Evolutionary conservation across 2,888 invertebrate species (phyloP), one percentile per base, ranked within the genome.

Genomic region (Eumacrocentrus americanus): DNA sequence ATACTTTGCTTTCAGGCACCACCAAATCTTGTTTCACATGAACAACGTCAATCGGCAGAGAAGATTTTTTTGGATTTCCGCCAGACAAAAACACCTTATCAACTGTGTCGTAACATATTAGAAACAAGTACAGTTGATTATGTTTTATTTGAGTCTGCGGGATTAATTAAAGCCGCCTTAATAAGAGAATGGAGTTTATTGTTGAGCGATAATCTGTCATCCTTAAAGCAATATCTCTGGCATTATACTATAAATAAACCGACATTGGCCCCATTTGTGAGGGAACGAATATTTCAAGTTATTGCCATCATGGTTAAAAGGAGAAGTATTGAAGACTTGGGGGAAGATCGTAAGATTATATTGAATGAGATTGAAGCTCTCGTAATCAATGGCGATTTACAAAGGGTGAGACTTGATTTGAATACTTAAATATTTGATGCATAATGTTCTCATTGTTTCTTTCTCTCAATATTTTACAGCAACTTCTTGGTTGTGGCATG

Each of bases 221-320:
- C 89, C 1, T 81, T 94, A 40, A 84, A 91, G 63, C 88, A 91
- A 70, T 95, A 93, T 81, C 83, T 95, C 64, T 83, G 94, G 25
- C 88, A 89, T 71, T 94, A 91, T 79, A 85, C 93, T 58, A 84
- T 91, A 64, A 87, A 85, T 56, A 88, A 87, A 75, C 80, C 82
- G 57, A 86, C 86, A 69, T 80, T 90, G 38, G 89, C 90, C 37
- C 83, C 88, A n/a, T 94, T 89, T 82, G 88, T 94, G 11, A 84
- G 90, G 70, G 92, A 93, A 72, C 85, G 87, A 72, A 84, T 91
- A 52, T 76, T 90, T 55, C 82, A 90, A 84, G 89, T 91, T 48
- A 89, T 95, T 71, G 93, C 94, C 9, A 92, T 95, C 61, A 93
- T 95, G 81, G 87, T 95, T 14, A 95, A 95, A 82, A 84, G 94